Conservation (phyloP, 2,113 vertebrate species). For the Plecturocebus donacophilus region DNA sequence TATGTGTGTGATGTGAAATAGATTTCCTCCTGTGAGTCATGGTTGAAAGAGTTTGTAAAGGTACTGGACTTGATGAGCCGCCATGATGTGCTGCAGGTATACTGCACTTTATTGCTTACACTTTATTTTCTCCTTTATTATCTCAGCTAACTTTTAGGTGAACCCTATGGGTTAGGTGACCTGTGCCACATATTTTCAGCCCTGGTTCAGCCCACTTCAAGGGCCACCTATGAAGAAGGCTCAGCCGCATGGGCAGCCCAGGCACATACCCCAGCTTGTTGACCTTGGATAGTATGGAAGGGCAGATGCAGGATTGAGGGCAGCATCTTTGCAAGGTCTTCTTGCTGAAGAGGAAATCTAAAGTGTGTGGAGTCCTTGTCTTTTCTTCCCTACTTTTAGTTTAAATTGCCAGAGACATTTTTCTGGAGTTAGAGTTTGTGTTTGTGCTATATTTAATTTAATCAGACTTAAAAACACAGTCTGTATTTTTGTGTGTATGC, state of each 20-base stretch:
- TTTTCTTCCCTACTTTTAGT: slow-evolving; percentile 26
- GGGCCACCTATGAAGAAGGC: background rate
- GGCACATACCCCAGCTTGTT: fast-evolving
- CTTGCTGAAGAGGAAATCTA: background rate
- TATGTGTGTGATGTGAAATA: background rate
- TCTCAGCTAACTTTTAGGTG: background rate
- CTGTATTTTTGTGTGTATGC: background rate
- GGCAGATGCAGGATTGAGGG: background rate
- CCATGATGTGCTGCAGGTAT: background rate
- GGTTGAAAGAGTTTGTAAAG: background rate
- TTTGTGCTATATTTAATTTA: background rate
- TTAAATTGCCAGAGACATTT: background rate
- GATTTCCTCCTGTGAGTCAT: background rate
- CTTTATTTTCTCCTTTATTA: background rate
- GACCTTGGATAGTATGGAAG: background rate
- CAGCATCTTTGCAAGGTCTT: background rate
- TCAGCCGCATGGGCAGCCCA: background rate
- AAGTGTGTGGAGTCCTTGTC: background rate
- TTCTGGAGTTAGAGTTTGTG: background rate
- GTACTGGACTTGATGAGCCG: background rate
- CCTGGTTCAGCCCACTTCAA: background rate
- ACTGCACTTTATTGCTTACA: background rate
- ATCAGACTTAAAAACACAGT: background rate
- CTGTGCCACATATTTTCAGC: background rate
- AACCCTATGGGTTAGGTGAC: background rate